phyloP scores from a whole-genome alignment of 2,888 invertebrate species.

The Hartigia nigra region DNA sequence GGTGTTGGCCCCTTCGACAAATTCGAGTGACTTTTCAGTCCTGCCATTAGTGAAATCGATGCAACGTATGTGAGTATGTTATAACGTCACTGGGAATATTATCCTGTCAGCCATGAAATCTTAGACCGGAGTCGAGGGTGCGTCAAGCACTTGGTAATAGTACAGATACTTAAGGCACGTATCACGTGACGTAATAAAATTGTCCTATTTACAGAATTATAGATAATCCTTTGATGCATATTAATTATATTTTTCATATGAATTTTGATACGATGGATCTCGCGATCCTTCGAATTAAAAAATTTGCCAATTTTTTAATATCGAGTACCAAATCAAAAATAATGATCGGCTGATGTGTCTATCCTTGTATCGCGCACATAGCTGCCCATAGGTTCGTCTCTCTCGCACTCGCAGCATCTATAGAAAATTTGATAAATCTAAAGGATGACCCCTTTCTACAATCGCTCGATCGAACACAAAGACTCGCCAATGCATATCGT shows the following conservation, averaged over 20 bases:
- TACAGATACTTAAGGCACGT: background rate
- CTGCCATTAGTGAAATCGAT: slow-evolving; percentile 38
- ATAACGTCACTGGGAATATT: slow-evolving; percentile 33
- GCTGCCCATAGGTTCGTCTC: background rate
- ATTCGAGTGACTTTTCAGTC: slow-evolving; percentile 36
- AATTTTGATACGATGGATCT: background rate
- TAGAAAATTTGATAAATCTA: background rate
- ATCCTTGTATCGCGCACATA: background rate
- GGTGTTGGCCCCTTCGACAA: background rate
- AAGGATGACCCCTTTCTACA: background rate
- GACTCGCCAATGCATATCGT: background rate
- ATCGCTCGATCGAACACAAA: background rate
- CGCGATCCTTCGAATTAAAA: background rate
- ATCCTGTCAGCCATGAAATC: slow-evolving; percentile 54
- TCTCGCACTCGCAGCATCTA: background rate
- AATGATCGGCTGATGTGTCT: background rate
- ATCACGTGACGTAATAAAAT: background rate
- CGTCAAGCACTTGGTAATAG: slow-evolving; percentile 31
- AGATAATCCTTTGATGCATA: background rate
- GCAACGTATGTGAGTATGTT: slow-evolving; percentile 35
- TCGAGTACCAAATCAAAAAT: background rate
- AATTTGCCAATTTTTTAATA: background rate
- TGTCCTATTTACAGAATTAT: background rate
- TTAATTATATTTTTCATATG: background rate
- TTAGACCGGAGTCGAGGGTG: slow-evolving; percentile 49